Evolutionary conservation across 2,888 invertebrate genomes (phyloP), one percentile per base, ranked within the genome.

Genomic region (Lissocephala sabroskyi): DNA sequence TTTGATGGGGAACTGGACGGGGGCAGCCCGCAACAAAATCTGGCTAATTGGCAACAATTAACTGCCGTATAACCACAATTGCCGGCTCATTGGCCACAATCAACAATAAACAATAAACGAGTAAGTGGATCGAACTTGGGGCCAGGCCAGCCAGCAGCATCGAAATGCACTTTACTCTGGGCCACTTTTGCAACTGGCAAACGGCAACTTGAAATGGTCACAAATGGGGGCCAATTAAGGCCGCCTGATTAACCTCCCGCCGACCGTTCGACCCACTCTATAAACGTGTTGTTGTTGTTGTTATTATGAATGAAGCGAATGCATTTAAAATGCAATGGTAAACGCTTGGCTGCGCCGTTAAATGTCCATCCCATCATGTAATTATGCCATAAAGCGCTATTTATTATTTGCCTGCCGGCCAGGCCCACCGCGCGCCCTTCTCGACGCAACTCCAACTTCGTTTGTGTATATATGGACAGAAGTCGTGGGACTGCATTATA

Each of bases 11-110:
- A n/a, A n/a, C n/a, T n/a, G n/a, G n/a, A n/a, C n/a, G n/a, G n/a
- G 23, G 23, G 23, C 23, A 3, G 23, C 23, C 23, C 23, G 23
- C 7, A 23, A 23, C 3, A 23, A 5, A 23, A 52, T 51, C 39
- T 35, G 45, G 51, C 52, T 64, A 62, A 71, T 75, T 71, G 73
- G 49, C 49, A 62, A 57, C 68, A 73, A 68, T 64, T 62, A 73
- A 62, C 45, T 46, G 41, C 47, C 37, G 45, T 52, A 47, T 52
- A 35, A 42, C 33, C 37, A 56, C 29, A 49, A 60, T 60, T 63
- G 53, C 43, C 60, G 49, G 44, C 50, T 62, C 47, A 62, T 52
- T 43, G 56, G 41, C 56, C 64, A 52, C 40, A 52, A 54, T 63
- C 40, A 52, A 54, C 59, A 50, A 23, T 35, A 35, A 35, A n/a